Evolutionary conservation across 2,888 invertebrate species (phyloP), one percentile per base, ranked within the genome.

Genomic region (Pollenia angustigena): DNA sequence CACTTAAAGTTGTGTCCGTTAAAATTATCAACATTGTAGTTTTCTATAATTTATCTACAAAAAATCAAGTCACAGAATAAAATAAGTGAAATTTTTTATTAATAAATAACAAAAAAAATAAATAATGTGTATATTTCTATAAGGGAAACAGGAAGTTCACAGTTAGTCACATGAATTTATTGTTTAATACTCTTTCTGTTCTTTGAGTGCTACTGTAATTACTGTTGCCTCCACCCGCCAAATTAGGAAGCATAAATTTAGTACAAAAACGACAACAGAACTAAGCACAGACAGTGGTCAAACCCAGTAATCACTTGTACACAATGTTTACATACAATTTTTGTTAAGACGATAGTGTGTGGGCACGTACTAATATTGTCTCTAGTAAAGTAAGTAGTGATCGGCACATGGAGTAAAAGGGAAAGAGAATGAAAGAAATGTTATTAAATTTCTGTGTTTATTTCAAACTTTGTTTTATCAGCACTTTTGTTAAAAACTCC

Each of bases 71-170:
- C 23, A 50, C 23, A 46, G 16, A 40, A 68, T 11, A 11, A 44
- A 23, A 44, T 71, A 71, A 72, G 18, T 64, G 46, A 81, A 79
- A 64, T 42, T 58, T 56, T 14, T 52, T 18, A 4, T 40, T 56
- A 18, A 32, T 72, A 8, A 62, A 69, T 48, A 40, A 23, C 23
- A 23, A 23, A 23, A 52, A 4, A 23, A 80, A 60, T 69, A 69
- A 18, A 40, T 11, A 75, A 42, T 44, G 12, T 42, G 8, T 60
- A 2, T 14, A 23, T n/a, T 68, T 60, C 32, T 68, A 74, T 52
- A 81, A 60, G 79, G 85, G 85, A 82, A 86, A 82, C 85, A 86
- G 85, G 85, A 86, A 86, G 85, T 80, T 18, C 62, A 79, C 85
- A 82, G 82, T 86, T 86, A 71, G 69, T 79, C 54, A 75, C 32